Evolutionary conservation across 2,113 vertebrate genomes (phyloP), one percentile per base, ranked within the genome.

Genomic region (Cephalopterus ornatus): DNA sequence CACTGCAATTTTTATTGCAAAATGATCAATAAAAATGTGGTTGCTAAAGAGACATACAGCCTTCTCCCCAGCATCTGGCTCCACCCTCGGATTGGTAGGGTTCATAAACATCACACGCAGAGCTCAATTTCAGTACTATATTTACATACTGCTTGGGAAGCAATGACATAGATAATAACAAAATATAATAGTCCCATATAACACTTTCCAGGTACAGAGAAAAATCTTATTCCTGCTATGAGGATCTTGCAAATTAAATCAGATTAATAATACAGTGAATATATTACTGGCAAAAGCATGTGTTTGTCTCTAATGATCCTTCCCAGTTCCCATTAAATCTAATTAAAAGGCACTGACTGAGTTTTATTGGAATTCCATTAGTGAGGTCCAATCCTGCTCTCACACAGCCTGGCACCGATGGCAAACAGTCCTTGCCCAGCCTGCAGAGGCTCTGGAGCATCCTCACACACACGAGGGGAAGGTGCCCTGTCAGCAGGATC

Each of bases 291-390:
- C 71, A 91, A 96, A 95, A 94, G 62, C 78, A 93, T 50, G 32
- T 91, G 75, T 96, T 96, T 96, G 89, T 94, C 61, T 63, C 88
- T 94, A 94, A 94, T 62, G 67, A 94, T 93, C 75, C 75, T 90
- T 92, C 71, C 71, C 78, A 94, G 78, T 28, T 92, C 59, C 67
- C 78, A 90, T 92, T 94, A 95, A 94, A 96, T 88, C 82, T 73
- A 88, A 96, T 94, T 93, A 93, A 95, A 95, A 94, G 67, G 76
- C 81, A 93, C 44, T 71, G 68, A 93, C n/a, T 66, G 89, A 74
- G 59, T 92, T 92, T 92, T 80, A 96, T 90, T 77, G 85, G 67
- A 92, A 97, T 96, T 85, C 89, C 92, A 83, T 91, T 96, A 96
- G 39, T 3, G 5, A 88, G 72, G 82, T 80, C 72, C 88, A 74